Evolutionary conservation across 2,113 vertebrate genomes (phyloP).

Genomic region (Eubucco bourcierii): DNA sequence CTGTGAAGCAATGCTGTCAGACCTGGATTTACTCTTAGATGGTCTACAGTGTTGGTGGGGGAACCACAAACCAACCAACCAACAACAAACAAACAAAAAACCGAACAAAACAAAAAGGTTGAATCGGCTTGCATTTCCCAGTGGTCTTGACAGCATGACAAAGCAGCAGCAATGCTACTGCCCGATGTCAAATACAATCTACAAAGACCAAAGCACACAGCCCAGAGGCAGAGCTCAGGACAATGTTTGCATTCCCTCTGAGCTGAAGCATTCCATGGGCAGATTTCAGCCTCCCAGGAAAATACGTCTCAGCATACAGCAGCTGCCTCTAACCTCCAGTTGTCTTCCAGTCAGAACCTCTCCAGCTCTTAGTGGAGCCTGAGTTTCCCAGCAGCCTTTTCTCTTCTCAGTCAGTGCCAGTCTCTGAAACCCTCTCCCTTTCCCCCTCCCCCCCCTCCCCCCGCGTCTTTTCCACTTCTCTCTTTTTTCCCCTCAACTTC

Average conservation of each 20-base stretch:
- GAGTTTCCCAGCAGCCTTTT: not conserved
- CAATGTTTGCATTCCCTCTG: conserved; percentile 2
- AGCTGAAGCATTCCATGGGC: not conserved
- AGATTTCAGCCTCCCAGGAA: conserved; percentile 5
- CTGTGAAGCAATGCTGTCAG: conserved; percentile 16
- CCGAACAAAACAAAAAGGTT: not conserved
- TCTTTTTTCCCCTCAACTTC: not conserved
- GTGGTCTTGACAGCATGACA: not conserved
- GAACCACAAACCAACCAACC: not conserved
- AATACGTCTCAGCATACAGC: not conserved
- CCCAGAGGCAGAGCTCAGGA: conserved; percentile 10
- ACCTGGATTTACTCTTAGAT: not conserved
- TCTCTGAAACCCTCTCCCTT: not conserved
- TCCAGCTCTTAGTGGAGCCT: not conserved
- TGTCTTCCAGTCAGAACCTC: not conserved
- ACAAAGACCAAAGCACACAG: conserved; percentile 2
- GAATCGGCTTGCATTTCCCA: not conserved
- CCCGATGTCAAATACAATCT: not conserved
- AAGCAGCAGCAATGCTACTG: conserved; percentile 9
- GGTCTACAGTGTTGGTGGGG: not conserved
- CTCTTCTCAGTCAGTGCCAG: not conserved
- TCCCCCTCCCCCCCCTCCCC: not conserved
- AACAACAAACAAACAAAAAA: not conserved
- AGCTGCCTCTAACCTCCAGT: not conserved
- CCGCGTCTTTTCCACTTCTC: not conserved